A percentile compares a stretch with the other conserved stretches of the same genome.
phyloP scores from a whole-genome alignment of 2,888 invertebrate genomes.

The Galeruca laticollis region DNA sequence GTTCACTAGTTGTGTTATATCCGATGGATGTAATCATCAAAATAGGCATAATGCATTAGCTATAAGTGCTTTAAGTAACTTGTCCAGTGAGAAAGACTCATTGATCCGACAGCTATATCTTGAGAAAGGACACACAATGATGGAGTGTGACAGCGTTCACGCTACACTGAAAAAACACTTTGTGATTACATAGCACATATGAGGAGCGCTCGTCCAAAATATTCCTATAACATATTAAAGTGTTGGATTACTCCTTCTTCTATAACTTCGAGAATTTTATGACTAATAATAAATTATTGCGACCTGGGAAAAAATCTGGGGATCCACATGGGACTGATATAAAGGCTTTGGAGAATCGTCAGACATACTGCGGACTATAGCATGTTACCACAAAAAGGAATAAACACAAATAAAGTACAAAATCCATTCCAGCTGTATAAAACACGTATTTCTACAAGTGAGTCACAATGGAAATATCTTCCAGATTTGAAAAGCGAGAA shows the following conservation, averaged over 20 bases:
- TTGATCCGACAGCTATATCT: slow-evolving; percentile 15
- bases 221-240: slow-evolving; percentile 7
- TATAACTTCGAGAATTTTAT: slow-evolving; percentile 4
- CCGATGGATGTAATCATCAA: slow-evolving; percentile 10
- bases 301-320: slow-evolving; percentile 2
- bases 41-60: too few species aligned
- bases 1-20: slow-evolving; percentile 10
- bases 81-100: slow-evolving; percentile 12
- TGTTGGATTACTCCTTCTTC: slow-evolving; percentile 9
- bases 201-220: slow-evolving; percentile 1
- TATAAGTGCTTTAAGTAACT: slow-evolving; percentile 14
- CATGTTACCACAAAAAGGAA: too few species aligned
- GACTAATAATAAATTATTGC: slow-evolving; percentile 10
- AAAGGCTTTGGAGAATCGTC: too few species aligned
- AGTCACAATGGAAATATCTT: too few species aligned
- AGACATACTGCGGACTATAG: too few species aligned
- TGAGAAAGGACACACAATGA: slow-evolving; percentile 16
- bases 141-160: slow-evolving; percentile 14
- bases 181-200: slow-evolving; percentile 3
- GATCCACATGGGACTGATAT: too few species aligned
- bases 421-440: too few species aligned
- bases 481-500: too few species aligned
- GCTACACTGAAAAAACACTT: slow-evolving; percentile 11
- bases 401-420: too few species aligned
- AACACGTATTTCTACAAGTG: too few species aligned